phyloP scores from a whole-genome alignment of 37 sponge, comb jelly and placozoan species.

The Halichondria panicea region DNA sequence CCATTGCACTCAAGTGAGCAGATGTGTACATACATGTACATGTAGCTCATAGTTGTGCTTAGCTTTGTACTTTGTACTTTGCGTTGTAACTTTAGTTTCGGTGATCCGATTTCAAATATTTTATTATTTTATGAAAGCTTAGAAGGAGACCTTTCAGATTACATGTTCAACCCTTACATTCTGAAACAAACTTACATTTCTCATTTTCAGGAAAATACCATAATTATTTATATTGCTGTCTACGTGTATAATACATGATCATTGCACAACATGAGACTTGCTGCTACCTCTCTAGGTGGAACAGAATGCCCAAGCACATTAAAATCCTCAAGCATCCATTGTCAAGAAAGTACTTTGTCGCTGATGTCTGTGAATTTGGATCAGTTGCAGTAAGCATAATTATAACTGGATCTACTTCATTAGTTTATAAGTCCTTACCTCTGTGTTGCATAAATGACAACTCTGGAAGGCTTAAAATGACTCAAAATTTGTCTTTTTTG shows the following conservation, averaged over 20 bases:
- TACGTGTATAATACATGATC: too few relatives aligned
- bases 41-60: too few relatives aligned
- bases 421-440: not conserved
- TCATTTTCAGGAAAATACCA: too few relatives aligned
- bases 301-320: conserved; percentile 81
- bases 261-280: not conserved
- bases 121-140: too few relatives aligned
- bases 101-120: too few relatives aligned
- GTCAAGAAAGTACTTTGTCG: conserved; percentile 50
- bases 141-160: too few relatives aligned
- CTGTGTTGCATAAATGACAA: too few relatives aligned
- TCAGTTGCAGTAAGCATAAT: conserved; percentile 38
- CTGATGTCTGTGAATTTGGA: conserved; percentile 73
- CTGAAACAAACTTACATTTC: too few relatives aligned
- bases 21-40: not conserved
- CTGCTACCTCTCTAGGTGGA: conserved; percentile 54
- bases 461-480: too few relatives aligned
- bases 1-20: conserved; percentile 78
- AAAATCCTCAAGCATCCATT: conserved; percentile 59
- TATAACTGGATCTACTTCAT: not conserved
- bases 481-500: not conserved
- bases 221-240: too few relatives aligned
- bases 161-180: too few relatives aligned
- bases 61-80: not conserved
- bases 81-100: too few relatives aligned